Evolutionary conservation across 2,113 vertebrate genomes (phyloP).

Genomic region (Ciconia boyciana): DNA sequence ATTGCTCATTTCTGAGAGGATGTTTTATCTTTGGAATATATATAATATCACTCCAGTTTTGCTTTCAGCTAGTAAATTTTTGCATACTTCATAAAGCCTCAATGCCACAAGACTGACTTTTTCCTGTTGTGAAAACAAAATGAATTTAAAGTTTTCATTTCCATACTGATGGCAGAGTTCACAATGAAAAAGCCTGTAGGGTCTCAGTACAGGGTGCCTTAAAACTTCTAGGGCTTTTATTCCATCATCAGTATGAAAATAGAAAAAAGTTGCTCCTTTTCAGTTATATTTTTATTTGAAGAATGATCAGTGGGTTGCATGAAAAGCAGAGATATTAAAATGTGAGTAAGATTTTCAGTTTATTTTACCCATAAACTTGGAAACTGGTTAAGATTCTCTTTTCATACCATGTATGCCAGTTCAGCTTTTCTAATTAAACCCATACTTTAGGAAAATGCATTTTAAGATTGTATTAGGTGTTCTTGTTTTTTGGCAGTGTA

Average conservation of each 20-base stretch:
- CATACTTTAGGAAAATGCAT: not conserved
- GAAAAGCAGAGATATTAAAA: conserved; percentile 9
- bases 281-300: not conserved
- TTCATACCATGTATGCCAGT: not conserved
- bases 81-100: conserved; percentile 10
- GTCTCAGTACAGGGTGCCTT: not conserved
- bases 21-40: conserved; percentile 1
- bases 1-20: conserved; percentile 15
- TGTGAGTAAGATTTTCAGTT: not conserved
- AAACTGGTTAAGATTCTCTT: not conserved
- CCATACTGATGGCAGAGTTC: conserved; percentile 32
- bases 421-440: not conserved
- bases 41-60: not conserved
- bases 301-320: not conserved
- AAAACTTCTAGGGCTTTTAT: not conserved
- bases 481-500: not conserved
- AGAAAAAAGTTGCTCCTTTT: not conserved
- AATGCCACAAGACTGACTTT: not conserved
- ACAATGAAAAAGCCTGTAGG: not conserved
- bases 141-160: conserved; percentile 50
- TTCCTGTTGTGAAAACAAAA: conserved; percentile 11
- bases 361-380: not conserved
- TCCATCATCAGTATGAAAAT: not conserved
- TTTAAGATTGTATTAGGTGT: not conserved
- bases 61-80: conserved; percentile 26